A percentile compares a stretch with the other conserved stretches of the same genome.
phyloP scores from a whole-genome alignment of 2,888 invertebrate species.

The Drosophila pegasa region DNA sequence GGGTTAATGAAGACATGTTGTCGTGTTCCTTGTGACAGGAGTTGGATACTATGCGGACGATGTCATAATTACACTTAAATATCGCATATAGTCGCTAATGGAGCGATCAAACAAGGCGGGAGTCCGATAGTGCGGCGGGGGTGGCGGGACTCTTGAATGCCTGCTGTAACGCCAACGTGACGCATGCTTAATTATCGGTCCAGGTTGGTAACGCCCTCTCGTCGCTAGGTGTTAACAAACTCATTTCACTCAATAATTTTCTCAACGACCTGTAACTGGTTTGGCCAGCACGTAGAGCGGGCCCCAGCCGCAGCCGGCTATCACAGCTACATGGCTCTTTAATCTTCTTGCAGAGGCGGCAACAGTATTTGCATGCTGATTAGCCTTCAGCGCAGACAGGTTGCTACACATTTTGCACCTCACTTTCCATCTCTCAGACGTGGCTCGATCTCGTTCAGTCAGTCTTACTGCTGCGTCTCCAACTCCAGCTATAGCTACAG shows the following conservation, averaged over 20 bases:
- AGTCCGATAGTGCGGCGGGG: not conserved
- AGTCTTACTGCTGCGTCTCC: slow-evolving; percentile 1
- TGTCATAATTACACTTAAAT: slow-evolving; percentile 74
- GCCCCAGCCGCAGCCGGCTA: slow-evolving; percentile 39
- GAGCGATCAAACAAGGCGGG: slow-evolving; percentile 53
- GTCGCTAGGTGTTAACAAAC: slow-evolving; percentile 79
- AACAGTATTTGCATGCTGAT: slow-evolving; percentile 81
- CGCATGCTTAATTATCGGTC: slow-evolving; percentile 71
- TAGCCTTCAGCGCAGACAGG: slow-evolving; percentile 72
- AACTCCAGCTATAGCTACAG: slow-evolving; percentile 1
- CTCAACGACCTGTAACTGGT: slow-evolving; percentile 74
- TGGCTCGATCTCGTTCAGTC: slow-evolving; percentile 19
- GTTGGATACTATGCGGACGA: slow-evolving; percentile 14
- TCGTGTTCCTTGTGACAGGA: slow-evolving; percentile 15
- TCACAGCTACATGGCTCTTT: slow-evolving; percentile 71
- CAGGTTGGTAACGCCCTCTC: slow-evolving; percentile 62
- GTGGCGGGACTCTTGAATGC: not conserved
- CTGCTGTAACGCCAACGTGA: slow-evolving; percentile 55
- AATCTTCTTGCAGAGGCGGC: slow-evolving; percentile 74
- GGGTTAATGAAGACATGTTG: slow-evolving; percentile 65
- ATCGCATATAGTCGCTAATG: slow-evolving; percentile 71
- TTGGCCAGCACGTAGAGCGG: slow-evolving; percentile 49
- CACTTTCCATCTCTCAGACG: slow-evolving; percentile 28
- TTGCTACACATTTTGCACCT: slow-evolving; percentile 61
- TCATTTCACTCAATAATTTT: slow-evolving; percentile 75